phyloP scores from a whole-genome alignment of 2,113 vertebrate species.

The Dipodomys spectabilis region DNA sequence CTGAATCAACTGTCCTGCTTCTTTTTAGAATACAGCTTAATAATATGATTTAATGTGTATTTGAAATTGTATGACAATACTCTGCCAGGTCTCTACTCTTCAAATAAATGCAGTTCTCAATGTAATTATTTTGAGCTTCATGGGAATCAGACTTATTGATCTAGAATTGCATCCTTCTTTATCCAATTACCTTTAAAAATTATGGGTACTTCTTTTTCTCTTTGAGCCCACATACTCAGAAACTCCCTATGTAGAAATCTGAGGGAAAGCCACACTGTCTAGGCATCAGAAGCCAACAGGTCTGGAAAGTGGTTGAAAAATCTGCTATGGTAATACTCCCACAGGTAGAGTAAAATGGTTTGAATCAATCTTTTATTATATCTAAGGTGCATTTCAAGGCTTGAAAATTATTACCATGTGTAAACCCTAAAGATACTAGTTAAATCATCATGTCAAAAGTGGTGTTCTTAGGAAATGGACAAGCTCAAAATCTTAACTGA shows the following conservation, averaged over 20 bases:
- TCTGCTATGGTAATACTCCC: background rate
- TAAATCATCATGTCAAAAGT: constrained; percentile 32
- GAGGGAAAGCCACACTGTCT: background rate
- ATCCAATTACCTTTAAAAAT: constrained; percentile 47
- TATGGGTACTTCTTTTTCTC: background rate
- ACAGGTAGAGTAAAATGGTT: background rate
- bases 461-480: background rate
- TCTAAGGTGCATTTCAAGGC: background rate
- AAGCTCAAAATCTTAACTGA: background rate
- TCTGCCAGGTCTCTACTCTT: background rate
- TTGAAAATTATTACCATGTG: background rate
- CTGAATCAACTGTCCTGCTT: constrained; percentile 41
- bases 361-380: background rate
- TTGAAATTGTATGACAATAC: constrained; percentile 48
- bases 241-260: background rate
- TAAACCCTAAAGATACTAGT: background rate
- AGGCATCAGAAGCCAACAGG: background rate
- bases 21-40: constrained; percentile 36
- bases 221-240: background rate
- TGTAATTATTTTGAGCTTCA: constrained; percentile 55
- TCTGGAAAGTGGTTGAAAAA: constrained; percentile 16
- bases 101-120: constrained; percentile 26
- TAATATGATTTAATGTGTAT: constrained; percentile 46
- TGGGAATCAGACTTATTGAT: constrained; percentile 36
- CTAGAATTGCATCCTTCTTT: constrained; percentile 50